Base-by-base conservation (phyloP, 1,140 invertebrate genomes). In the Drosophila nigrodunni region DNA sequence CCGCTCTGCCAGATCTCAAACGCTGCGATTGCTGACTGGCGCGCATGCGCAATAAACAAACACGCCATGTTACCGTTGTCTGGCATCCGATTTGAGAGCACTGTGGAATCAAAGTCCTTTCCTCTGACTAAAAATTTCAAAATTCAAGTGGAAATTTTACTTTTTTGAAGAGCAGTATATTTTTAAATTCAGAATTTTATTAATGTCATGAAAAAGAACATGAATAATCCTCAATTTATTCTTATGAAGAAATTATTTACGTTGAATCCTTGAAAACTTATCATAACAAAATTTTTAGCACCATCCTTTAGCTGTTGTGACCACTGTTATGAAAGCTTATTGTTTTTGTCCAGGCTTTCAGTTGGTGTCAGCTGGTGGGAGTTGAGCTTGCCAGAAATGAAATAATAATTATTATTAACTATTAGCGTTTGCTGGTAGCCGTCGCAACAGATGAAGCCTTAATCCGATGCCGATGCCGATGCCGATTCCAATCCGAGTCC, bases 351-450 rank as follows among this genome's bases (percentile, higher is more conserved):
- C 67, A 49, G 73, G 61, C 85, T 83, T 89, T 88, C 82, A 87
- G 81, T 89, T 88, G 85, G 85, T 88, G 85, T 88, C 85, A 90
- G 86, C 80, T 75, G 64, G 85, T 88, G 85, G 85, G 85, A 88
- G 85, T 88, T 85, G 66, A 80, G 78, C 72, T 89, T 85, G 86
- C 85, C 81, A 90, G 81, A 90, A 89, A 89, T 89, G 81, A 89
- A 89, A 89, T 89, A 89, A 89, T 89, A 89, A 89, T 89, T 89
- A 89, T 89, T 89, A 89, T 89, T 89, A 89, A 90, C 85, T 89
- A 90, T 89, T 89, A 89, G 81, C 75, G 78, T 72, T 89, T 67
- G 78, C 80, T 79, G 82, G 75, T 86, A 78, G 78, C 74, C 66
- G 75, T 35, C 10, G 35, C 10, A 69, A 58, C 59, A 44, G 52